Conservation (phyloP, 2,888 invertebrate species). For the Callyntrura sp. region DNA sequence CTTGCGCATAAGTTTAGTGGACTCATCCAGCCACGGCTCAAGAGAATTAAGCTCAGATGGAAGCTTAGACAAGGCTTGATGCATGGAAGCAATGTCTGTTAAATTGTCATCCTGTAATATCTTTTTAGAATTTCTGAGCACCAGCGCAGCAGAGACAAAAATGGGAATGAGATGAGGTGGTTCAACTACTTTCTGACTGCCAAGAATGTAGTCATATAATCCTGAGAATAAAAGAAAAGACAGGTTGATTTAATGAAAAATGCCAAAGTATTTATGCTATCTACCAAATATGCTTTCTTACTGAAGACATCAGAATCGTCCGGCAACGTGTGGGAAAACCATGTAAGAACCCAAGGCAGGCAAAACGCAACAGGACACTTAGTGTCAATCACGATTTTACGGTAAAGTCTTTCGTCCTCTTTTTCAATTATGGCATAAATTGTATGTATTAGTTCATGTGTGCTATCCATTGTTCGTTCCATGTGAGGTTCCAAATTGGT, state of each 20-base stretch:
- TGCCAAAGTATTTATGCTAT: not conserved
- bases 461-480: conserved; percentile 83
- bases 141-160: conserved; percentile 81
- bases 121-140: conserved; percentile 77
- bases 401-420: conserved; percentile 78
- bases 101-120: conserved; percentile 74
- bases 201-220: conserved; percentile 82
- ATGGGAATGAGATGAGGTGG: conserved; percentile 81
- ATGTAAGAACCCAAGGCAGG: conserved; percentile 83
- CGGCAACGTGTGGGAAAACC: conserved; percentile 83
- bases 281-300: too few relatives aligned
- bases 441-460: conserved; percentile 82
- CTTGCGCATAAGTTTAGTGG: conserved; percentile 78
- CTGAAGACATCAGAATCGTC: conserved; percentile 80
- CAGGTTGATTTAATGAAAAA: too few relatives aligned
- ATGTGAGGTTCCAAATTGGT: conserved; percentile 81
- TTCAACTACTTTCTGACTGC: conserved; percentile 73
- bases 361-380: conserved; percentile 83
- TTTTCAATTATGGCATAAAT: conserved; percentile 81
- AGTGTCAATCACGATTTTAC: conserved; percentile 81
- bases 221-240: conserved; percentile 74
- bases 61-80: conserved; percentile 80
- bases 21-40: conserved; percentile 83
- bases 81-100: conserved; percentile 82
- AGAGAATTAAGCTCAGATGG: conserved; percentile 77